Percentiles rank a stretch among this genome's conserved stretches.
phyloP scores from a whole-genome alignment of 2,797 vertebrate species.

The Myotis daubentonii region DNA sequence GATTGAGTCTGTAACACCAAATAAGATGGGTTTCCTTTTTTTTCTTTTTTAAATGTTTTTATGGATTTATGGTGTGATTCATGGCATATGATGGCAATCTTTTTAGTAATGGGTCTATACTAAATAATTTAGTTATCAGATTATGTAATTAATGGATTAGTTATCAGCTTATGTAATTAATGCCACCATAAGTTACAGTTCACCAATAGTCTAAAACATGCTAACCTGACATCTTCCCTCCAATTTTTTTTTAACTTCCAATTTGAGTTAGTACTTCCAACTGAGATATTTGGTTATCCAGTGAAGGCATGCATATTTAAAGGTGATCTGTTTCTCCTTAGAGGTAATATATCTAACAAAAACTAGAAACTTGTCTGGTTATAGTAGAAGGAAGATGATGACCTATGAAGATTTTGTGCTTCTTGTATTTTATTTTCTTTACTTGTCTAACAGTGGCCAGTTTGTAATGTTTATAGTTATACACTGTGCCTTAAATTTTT shows the following conservation, averaged over 20 bases:
- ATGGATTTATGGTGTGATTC: not conserved
- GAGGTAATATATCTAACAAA: not conserved
- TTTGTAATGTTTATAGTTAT: conserved; percentile 74
- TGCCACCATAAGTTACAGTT: conserved; percentile 31
- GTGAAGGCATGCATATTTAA: not conserved
- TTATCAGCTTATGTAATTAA: conserved; percentile 41
- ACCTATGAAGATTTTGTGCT: not conserved
- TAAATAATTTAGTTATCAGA: conserved; percentile 3
- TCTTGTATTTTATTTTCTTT: conserved; percentile 20
- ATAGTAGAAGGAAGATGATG: not conserved
- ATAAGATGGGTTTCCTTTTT: conserved; percentile 53
- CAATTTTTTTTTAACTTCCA: conserved; percentile 25
- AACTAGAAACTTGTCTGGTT: conserved; percentile 33
- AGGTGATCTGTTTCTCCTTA: not conserved
- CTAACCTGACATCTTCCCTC: not conserved
- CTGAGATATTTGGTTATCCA: conserved; percentile 37
- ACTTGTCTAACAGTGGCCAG: not conserved
- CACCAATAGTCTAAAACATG: conserved; percentile 39
- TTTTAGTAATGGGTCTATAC: conserved; percentile 25
- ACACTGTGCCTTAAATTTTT: conserved; percentile 86
- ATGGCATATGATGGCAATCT: conserved; percentile 6
- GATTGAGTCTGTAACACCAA: conserved; percentile 17
- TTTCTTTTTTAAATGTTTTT: conserved; percentile 10
- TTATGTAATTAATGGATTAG: not conserved
- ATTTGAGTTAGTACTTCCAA: not conserved